Percentiles rank a stretch among this genome's conserved stretches.
Conservation (phyloP, 2,797 vertebrate genomes). For the Aldrovandia affinis region DNA sequence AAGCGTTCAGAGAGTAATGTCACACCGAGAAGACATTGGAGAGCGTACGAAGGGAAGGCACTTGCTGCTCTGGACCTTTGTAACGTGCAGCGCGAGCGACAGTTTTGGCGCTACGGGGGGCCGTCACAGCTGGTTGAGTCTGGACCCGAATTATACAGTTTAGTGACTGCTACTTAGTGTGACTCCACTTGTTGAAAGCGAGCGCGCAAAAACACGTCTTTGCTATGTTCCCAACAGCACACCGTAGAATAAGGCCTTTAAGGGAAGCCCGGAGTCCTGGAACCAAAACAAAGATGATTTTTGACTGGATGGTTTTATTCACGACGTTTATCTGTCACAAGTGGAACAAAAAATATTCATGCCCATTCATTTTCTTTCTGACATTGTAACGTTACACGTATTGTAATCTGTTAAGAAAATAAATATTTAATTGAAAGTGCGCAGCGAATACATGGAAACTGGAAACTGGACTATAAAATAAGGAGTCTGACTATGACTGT, state of each 20-base stretch:
- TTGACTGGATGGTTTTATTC: background rate
- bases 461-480: background rate
- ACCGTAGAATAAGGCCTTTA: background rate
- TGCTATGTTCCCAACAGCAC: background rate
- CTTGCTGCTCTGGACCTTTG: conserved; percentile 27
- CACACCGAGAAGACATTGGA: background rate
- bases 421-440: too few relatives aligned
- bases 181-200: conserved; percentile 67
- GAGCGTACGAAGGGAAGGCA: background rate
- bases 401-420: too few relatives aligned
- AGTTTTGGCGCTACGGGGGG: conserved; percentile 39
- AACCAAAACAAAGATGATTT: conserved; percentile 15
- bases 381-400: background rate
- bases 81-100: conserved; percentile 54
- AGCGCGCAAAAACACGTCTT: conserved; percentile 55
- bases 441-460: background rate
- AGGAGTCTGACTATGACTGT: background rate
- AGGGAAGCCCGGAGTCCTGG: background rate
- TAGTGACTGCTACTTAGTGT: conserved; percentile 68
- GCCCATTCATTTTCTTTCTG: background rate
- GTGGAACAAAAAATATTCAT: background rate
- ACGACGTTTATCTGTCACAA: background rate
- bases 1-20: background rate
- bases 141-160: conserved; percentile 65
- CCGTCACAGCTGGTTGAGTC: conserved; percentile 52